Evolutionary conservation across 2,797 vertebrate genomes (phyloP), one percentile per base, ranked within the genome.

Genomic region (Potorous gilbertii): DNA sequence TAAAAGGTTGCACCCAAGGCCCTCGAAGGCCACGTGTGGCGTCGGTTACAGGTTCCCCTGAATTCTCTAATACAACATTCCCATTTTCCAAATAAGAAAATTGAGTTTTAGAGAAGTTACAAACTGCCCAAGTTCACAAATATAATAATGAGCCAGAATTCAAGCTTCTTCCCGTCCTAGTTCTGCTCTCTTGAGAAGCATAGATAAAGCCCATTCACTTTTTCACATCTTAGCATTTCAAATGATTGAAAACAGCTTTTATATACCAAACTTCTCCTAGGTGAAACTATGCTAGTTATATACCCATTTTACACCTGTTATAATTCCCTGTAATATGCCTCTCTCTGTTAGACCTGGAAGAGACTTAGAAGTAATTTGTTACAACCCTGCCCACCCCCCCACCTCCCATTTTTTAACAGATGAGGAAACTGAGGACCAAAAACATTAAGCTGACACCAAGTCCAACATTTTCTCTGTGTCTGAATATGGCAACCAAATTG

Each of bases 371-470:
- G 62, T 66, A 5, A 81, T 46, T 46, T 21, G 1, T 81, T 81
- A 6, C 52, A 24, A 24, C 2, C 56, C 5, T 1, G n/a, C 3
- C 1, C 4, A 1, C 18, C 9, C 16, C 16, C 3, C 0, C 13
- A 5, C 16, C 52, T 1, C 0, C 4, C 34, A 6, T 66, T 81
- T 40, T 40, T 81, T 40, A 21, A 21, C 66, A 40, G n/a, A 40
- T 81, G n/a, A 40, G 2, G 66, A 81, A 81, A 81, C n/a, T 40
- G 6, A 46, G 66, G 18, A 81, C n/a, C 21, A 21, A 46, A 6
- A 16, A 74, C 18, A 74, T 40, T 34, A n/a, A 66, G 62, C 13
- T 66, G n/a, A 74, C 1, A 40, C 16, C 66, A 21, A 40, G 6
- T 40, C 5, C 18, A 46, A 34, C n/a, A 40, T 81, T 81, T 81